Base-by-base conservation (phyloP, 64 coral and sea anemone species). In the Pachyseris speciosa region DNA sequence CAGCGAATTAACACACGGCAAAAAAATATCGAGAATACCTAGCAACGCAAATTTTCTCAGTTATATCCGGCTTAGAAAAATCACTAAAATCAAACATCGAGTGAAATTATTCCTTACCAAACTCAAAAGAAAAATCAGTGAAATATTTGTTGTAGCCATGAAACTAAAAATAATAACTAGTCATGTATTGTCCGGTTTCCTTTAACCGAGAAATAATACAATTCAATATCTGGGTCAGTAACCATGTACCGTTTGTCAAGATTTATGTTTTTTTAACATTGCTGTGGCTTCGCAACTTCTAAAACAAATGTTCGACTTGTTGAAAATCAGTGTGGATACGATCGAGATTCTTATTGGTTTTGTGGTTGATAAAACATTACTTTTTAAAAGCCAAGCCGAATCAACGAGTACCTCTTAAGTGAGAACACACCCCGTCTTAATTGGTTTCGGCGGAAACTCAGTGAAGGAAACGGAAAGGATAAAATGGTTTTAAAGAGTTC, bases 161-260 rank as follows among this genome's bases (percentile, higher is more conserved):
- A 50, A 50, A 55, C 0, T 9, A 57, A 79, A 79, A 17, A 29
- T 51, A 55, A 79, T 4, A 4, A 8, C 13, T 79, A 9, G 16
- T 13, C 19, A 57, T 58, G 32, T 36, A 79, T 58, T 27, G 75
- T 79, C 9, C 29, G 28, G 9, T 79, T 79, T 67, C 64, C 64
- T 67, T 67, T 13, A 67, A 67, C 30, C 33, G 11, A 67, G 64
- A 67, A 67, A 67, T 67, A 67, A 67, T 67, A 79, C 75, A 36
- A 79, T 52, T 20, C 43, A 55, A 57, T 79, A 79, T 79, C 16
- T 57, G 1, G 27, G 12, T 0, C 1, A 26, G 58, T 61, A 61
- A 61, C 58, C 22, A 57, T 49, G 47, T 57, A 58, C 47, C 20
- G 27, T 27, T 72, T 49, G 6, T 47, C 24, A 16, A 61, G n/a